These are phyloP conservation scores for Nanger granti DNA, from an alignment of 2,113 vertebrate genomes.

Conservation along the genomic window DNA sequence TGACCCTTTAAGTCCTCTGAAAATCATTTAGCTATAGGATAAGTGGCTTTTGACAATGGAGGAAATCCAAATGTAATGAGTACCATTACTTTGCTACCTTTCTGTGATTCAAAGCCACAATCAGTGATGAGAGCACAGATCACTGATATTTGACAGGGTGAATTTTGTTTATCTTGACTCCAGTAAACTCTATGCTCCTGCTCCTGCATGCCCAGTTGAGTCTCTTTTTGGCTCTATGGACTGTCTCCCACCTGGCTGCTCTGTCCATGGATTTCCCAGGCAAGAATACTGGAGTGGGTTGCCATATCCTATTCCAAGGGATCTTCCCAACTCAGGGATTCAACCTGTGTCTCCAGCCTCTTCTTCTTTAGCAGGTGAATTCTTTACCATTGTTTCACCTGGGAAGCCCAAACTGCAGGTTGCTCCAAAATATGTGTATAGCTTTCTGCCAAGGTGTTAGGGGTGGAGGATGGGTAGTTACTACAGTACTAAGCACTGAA, in stretches of 20 bases:
- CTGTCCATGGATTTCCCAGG: background rate
- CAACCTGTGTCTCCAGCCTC: background rate
- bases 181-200: background rate
- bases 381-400: background rate
- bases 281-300: background rate
- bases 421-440: background rate
- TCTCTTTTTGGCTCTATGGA: background rate
- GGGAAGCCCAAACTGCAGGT: background rate
- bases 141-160: background rate
- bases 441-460: background rate
- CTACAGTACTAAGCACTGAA: background rate
- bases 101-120: background rate
- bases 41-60: background rate
- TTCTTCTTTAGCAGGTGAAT: background rate
- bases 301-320: background rate
- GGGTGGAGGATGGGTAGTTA: background rate
- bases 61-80: background rate
- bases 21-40: background rate
- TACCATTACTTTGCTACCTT: too few relatives aligned
- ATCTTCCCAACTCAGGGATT: background rate
- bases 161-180: background rate
- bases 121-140: background rate
- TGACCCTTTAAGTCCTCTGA: background rate
- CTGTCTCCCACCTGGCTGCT: rapidly evolving
- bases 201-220: background rate